These are phyloP conservation scores for Columba livia DNA, from an alignment of 2,113 vertebrate genomes.

Conservation along the genomic window DNA sequence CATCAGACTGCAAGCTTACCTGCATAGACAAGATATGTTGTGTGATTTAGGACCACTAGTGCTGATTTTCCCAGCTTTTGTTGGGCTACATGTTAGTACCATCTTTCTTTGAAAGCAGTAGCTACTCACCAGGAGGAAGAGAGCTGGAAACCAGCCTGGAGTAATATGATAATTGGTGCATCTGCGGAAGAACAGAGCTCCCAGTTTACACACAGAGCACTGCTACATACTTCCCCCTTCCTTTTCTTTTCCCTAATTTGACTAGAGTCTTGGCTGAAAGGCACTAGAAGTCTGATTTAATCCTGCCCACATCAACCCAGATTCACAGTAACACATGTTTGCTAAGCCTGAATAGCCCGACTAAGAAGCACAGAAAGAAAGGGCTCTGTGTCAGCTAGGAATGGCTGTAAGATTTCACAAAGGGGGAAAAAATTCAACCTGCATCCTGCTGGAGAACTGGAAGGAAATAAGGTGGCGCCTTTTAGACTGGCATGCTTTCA, in stretches of 20 bases:
- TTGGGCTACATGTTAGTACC: too few species aligned
- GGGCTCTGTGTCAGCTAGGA: background rate
- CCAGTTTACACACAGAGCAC: background rate
- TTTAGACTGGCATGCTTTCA: slow-evolving; percentile 8
- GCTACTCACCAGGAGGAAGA: background rate
- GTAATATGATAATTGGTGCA: background rate
- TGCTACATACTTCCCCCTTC: background rate
- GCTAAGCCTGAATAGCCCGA: background rate
- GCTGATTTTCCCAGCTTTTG: background rate
- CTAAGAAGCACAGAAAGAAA: background rate
- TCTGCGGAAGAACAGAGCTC: background rate
- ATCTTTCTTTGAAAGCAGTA: background rate
- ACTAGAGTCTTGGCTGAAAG: background rate
- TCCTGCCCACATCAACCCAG: background rate
- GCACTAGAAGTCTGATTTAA: background rate
- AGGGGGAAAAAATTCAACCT: background rate
- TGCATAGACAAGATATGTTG: rapidly evolving
- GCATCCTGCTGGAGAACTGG: background rate
- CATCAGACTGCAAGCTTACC: background rate
- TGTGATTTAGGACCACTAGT: background rate
- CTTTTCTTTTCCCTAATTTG: background rate
- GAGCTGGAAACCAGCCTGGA: background rate
- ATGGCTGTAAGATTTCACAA: background rate
- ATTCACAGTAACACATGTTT: background rate
- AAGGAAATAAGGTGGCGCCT: background rate